A percentile compares a stretch with the other conserved stretches of the same genome.
Conservation (phyloP, 2,113 vertebrate species). For the Thunnus maccoyii region DNA sequence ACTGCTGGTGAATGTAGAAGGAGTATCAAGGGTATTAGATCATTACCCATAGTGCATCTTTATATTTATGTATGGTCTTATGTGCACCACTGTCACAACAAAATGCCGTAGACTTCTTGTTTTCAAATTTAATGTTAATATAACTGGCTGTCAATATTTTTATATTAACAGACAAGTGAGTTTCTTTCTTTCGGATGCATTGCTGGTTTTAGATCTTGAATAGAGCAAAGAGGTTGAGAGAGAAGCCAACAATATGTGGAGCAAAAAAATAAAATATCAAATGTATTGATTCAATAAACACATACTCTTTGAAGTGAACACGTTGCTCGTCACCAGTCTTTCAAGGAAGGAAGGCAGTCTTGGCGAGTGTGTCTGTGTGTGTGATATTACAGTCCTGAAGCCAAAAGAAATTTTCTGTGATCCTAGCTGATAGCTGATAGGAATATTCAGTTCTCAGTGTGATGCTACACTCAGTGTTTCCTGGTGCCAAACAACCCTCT, state of each 20-base stretch:
- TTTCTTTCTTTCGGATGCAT: neutral
- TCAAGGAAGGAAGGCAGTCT: neutral
- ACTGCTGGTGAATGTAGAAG: neutral
- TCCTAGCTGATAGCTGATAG: slow-evolving; percentile 21
- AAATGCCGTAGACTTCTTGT: too few species aligned
- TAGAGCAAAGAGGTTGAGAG: neutral
- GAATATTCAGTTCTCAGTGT: slow-evolving; percentile 20
- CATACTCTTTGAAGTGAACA: neutral
- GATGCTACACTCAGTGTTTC: slow-evolving; percentile 1
- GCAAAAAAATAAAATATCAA: neutral
- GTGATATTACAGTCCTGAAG: slow-evolving; percentile 13
- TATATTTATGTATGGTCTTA: neutral
- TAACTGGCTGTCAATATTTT: neutral
- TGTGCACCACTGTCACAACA: too few species aligned
- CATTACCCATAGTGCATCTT: neutral
- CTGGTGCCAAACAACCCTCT: slow-evolving; percentile 28
- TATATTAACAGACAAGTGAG: neutral
- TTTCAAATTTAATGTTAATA: neutral
- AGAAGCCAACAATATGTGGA: neutral
- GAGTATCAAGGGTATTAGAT: neutral
- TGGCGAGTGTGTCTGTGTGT: slow-evolving; percentile 21
- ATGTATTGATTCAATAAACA: neutral
- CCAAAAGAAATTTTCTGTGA: slow-evolving; percentile 18
- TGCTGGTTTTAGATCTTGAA: neutral
- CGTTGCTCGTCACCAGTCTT: too few species aligned